Conservation (phyloP, 2,113 vertebrate species). For the Bagarius yarrelli region DNA sequence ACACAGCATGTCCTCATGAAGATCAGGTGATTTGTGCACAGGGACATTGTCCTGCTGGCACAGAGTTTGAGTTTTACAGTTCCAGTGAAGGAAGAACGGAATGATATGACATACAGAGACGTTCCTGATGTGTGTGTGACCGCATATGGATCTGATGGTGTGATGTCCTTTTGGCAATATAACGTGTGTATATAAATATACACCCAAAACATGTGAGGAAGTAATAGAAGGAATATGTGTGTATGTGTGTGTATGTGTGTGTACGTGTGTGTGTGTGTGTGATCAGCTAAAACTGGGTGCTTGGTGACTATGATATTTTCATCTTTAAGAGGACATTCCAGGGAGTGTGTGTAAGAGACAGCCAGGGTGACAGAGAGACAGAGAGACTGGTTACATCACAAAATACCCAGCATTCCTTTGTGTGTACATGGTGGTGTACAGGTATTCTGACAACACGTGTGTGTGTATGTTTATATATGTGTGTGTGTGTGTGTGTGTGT, state of each 20-base stretch:
- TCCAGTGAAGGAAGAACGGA: too few species aligned
- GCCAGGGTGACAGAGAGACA: not conserved
- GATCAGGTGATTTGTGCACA: too few species aligned
- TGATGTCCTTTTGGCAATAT: too few species aligned
- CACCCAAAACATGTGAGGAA: not conserved
- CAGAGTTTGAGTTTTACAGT: too few species aligned
- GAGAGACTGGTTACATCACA: slow-evolving; percentile 45
- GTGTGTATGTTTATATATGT: slow-evolving; percentile 39
- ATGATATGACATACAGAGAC: too few species aligned
- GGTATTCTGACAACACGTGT: not conserved
- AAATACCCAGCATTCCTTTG: slow-evolving; percentile 56
- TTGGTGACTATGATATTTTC: slow-evolving; percentile 56
- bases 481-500: not conserved
- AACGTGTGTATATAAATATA: too few species aligned
- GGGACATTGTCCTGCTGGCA: too few species aligned
- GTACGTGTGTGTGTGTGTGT: not conserved
- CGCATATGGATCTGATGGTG: too few species aligned
- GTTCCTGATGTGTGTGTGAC: too few species aligned
- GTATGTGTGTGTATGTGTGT: slow-evolving; percentile 18
- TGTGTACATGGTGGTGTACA: not conserved
- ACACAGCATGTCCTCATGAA: too few species aligned
- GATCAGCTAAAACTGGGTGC: slow-evolving; percentile 42
- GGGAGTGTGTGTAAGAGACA: not conserved
- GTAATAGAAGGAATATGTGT: not conserved
- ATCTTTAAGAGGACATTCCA: slow-evolving; percentile 35